Percentiles rank a stretch among this genome's conserved stretches.
phyloP scores from a whole-genome alignment of 2,113 vertebrate species.

The Paracanthobrama guichenoti region DNA sequence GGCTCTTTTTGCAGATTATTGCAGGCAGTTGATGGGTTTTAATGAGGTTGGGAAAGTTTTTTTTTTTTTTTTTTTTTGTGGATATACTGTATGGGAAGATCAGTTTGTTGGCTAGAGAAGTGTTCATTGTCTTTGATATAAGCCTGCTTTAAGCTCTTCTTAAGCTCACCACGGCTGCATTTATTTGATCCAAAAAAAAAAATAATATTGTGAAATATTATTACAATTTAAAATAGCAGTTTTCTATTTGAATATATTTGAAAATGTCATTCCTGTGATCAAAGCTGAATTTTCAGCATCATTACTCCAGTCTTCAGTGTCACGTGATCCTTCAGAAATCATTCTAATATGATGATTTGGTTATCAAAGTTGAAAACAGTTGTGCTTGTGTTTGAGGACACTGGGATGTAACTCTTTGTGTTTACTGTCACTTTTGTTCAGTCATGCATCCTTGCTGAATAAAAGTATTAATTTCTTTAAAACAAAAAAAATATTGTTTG shows the following conservation, averaged over 20 bases:
- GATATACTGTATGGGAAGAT: background rate
- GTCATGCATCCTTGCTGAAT: background rate
- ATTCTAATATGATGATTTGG: background rate
- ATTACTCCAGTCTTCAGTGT: background rate
- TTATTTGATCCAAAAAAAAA: background rate
- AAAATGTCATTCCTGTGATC: background rate
- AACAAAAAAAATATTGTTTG: no score
- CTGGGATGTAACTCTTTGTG: background rate
- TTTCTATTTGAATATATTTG: background rate
- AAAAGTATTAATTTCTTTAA: no score
- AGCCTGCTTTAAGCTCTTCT: no score
- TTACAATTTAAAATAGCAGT: no score
- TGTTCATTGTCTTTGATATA: background rate
- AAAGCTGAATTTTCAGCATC: background rate
- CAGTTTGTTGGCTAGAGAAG: conserved; percentile 1
- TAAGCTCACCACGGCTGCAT: no score
- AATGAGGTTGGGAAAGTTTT: background rate
- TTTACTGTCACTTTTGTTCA: background rate
- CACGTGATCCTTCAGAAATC: background rate
- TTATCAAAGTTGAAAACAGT: background rate
- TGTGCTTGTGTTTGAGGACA: background rate
- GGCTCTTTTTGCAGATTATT: background rate
- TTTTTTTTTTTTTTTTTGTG: conserved; percentile 14
- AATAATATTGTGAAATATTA: background rate
- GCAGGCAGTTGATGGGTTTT: conserved; percentile 7